These are phyloP conservation scores for Malachius bipustulatus DNA, from an alignment of 2,888 invertebrate genomes.

Conservation along the genomic window DNA sequence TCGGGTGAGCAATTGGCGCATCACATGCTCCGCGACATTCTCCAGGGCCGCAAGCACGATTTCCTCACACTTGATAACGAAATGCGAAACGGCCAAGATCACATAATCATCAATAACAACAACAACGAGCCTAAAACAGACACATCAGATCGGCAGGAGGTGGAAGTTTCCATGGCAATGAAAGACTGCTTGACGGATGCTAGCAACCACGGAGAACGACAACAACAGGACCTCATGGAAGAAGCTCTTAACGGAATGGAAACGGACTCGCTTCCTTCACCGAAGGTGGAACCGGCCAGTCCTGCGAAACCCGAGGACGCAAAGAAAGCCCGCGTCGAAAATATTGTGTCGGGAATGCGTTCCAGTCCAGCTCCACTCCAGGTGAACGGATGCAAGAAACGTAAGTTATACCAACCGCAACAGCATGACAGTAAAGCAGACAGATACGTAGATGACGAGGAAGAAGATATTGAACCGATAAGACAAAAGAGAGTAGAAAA, in stretches of 20 bases:
- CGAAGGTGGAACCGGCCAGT: constrained; percentile 45
- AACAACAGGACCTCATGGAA: constrained; percentile 43
- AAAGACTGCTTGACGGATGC: constrained; percentile 55
- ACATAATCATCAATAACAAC: constrained; percentile 39
- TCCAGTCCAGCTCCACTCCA: constrained; percentile 71
- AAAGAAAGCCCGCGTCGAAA: constrained; percentile 88
- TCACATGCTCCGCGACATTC: constrained; percentile 80
- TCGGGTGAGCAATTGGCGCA: constrained; percentile 51
- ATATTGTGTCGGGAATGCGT: constrained; percentile 88
- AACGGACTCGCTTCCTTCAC: constrained; percentile 48
- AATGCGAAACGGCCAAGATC: constrained; percentile 42
- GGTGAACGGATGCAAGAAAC: constrained; percentile 89
- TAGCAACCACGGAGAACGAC: constrained; percentile 40
- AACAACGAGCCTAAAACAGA: constrained; percentile 43
- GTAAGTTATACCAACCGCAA: constrained; percentile 91
- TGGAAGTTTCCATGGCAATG: constrained; percentile 27
- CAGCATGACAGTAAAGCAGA: constrained; percentile 68
- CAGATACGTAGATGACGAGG: constrained; percentile 61
- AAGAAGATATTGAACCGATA: constrained; percentile 62
- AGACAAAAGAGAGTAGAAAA: constrained; percentile 78
- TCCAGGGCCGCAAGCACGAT: constrained; percentile 79
- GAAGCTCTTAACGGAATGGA: constrained; percentile 51
- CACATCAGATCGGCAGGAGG: constrained; percentile 31
- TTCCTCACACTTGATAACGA: constrained; percentile 61
- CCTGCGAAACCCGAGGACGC: constrained; percentile 52